Evolutionary conservation across 2,797 vertebrate species (phyloP), one percentile per base, ranked within the genome.

Genomic region (Scyliorhinus canicula): DNA sequence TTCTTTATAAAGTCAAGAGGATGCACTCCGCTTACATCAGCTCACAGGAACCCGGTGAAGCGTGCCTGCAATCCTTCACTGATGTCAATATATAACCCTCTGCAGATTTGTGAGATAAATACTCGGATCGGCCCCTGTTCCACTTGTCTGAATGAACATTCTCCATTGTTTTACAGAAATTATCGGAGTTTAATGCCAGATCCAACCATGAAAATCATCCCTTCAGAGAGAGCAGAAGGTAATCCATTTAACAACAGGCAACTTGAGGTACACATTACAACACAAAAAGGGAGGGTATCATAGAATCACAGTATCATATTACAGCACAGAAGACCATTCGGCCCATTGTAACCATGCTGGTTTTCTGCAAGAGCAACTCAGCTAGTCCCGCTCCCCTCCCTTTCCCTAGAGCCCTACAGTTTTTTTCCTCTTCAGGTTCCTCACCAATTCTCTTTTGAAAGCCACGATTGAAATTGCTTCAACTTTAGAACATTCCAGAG

Each of bases 1-100:
- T 47, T 93, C 93, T 94, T 52, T 35, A 94, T 74, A 74, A 94
- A 74, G 47, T 55, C 14, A 52, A 71, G 67, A 91, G 88, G 24
- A 71, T 74, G 67, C 47, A 50, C 67, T 94, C 40, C 28, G n/a
- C 67, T 50, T 28, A 94, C 47, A 94, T 94, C 28, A 71, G 47
- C 67, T 52, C 28, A 52, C 28, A 47, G 65, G 44, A 94, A 74
- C 93, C 52, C 67, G 3, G 28, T 94, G 91, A 71, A 93, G 65
- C 65, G 16, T 93, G 91, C 40, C n/a, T 91, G 88, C 57, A 91
- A 24, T n/a, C 2, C 88, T 21, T 44, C 57, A 91, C 26, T 65
- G 57, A 65, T 65, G n/a, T 63, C 57, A 91, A 11, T 91, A 91
- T 21, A 63, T 40, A 44, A 26, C 35, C 16, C 21, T 40, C n/a